phyloP scores from a whole-genome alignment of 2,888 invertebrate species.

The Agrypnus murinus region DNA sequence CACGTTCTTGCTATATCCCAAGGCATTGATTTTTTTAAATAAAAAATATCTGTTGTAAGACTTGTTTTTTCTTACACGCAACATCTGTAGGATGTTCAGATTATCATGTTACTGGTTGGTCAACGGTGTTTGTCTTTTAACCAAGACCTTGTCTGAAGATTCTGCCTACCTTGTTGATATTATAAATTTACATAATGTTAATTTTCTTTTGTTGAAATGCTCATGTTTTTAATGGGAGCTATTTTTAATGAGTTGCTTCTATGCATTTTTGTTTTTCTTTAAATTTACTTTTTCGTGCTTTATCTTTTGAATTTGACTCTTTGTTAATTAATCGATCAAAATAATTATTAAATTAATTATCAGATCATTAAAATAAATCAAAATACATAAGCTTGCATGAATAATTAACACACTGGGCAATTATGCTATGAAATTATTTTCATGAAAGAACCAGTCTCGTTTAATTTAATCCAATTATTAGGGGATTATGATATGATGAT shows the following conservation, averaged over 20 bases:
- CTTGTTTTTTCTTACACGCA: constrained; percentile 38
- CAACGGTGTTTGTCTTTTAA: constrained; percentile 30
- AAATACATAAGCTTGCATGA: no score
- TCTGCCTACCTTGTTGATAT: constrained; percentile 11
- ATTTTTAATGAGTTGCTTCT: no score
- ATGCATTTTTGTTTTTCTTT: no score
- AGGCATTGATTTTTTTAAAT: constrained; percentile 49
- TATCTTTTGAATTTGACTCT: no score
- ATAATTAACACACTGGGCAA: no score
- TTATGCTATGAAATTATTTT: neutral
- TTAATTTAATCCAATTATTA: constrained; percentile 12
- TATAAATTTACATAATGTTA: constrained; percentile 23
- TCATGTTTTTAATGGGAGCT: constrained; percentile 5
- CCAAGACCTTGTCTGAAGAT: constrained; percentile 9
- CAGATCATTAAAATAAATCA: no score
- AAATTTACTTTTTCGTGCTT: no score
- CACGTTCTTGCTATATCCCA: constrained; percentile 34
- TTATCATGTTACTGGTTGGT: constrained; percentile 47
- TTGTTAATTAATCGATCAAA: no score
- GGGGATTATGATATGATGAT: constrained; percentile 1
- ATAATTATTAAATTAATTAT: no score
- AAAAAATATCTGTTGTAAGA: constrained; percentile 39
- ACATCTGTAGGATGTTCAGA: constrained; percentile 32
- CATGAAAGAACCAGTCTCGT: neutral
- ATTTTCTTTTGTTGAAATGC: constrained; percentile 17